Conservation (phyloP, 2,888 invertebrate species). For the Melitaea athalia region DNA sequence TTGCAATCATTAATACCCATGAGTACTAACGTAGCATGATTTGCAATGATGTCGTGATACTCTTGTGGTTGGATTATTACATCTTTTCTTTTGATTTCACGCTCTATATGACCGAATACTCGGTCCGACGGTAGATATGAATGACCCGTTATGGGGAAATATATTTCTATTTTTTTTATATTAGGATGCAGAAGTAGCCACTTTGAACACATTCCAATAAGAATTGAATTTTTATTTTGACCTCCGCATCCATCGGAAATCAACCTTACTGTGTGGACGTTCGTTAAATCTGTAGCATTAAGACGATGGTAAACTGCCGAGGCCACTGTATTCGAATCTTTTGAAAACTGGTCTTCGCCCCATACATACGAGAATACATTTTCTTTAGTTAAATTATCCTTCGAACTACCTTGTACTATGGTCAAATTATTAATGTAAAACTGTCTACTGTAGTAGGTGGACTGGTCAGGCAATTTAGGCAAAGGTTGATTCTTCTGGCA, state of each 20-base stretch:
- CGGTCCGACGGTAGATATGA: slow-evolving; percentile 13
- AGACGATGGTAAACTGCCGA: slow-evolving; percentile 41
- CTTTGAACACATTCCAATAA: slow-evolving; percentile 16
- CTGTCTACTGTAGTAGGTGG: slow-evolving; percentile 44
- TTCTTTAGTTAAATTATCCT: slow-evolving; percentile 35
- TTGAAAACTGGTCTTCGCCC: slow-evolving; percentile 43
- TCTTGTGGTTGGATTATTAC: too few relatives aligned
- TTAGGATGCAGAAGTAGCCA: slow-evolving; percentile 10
- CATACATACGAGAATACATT: slow-evolving; percentile 42
- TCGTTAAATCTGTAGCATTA: slow-evolving; percentile 16
- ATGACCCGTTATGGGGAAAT: slow-evolving; percentile 19
- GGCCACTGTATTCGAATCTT: slow-evolving; percentile 45
- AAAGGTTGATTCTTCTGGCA: slow-evolving; percentile 42
- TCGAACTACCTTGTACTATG: slow-evolving; percentile 36
- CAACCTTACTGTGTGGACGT: slow-evolving; percentile 14
- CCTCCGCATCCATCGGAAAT: too few relatives aligned
- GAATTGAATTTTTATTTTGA: slow-evolving; percentile 24
- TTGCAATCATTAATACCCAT: too few relatives aligned
- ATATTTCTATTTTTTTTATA: slow-evolving; percentile 14
- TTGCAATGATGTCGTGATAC: too few relatives aligned
- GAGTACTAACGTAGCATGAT: slow-evolving; percentile 8
- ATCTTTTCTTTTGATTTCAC: too few relatives aligned
- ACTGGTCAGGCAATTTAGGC: slow-evolving; percentile 44
- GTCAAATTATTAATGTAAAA: slow-evolving; percentile 46
- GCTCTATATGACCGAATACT: too few relatives aligned